Evolutionary conservation across 2,113 vertebrate genomes (phyloP), one percentile per base, ranked within the genome.

Genomic region (Cyphomyrus plagiostoma): DNA sequence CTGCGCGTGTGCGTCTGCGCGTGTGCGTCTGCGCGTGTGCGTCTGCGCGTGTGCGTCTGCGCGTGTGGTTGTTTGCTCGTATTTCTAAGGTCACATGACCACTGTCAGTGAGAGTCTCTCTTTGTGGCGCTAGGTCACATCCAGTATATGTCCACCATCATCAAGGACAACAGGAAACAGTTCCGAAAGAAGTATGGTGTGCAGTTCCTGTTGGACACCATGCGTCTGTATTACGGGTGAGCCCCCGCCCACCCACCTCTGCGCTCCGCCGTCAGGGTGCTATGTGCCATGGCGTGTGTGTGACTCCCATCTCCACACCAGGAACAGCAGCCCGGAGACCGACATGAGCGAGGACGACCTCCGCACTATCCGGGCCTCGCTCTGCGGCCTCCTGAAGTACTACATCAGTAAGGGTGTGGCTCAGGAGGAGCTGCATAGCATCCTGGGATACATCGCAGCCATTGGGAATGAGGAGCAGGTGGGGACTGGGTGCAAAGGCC

Each of bases 121-220:
- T 89, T 86, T 15, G 93, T 95, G 35, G 21, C 3, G 4, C 53
- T 92, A 99, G 98, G 98, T 92, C 98, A 99, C 85, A 98, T 99
- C 95, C 98, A 99, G 53, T 99, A 99, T 94, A 96, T 98, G 96
- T 98, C 98, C 83, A 99, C 98, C 1, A 95, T 99, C 93, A 97
- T 99, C 93, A 99, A 98, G 95, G 98, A 99, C 92, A 98, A 96
- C 94, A 96, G 98, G 93, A 99, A 99, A 93, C 96, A 97, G 91
- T 99, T 99, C 93, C 95, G 98, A 92, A 99, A 97, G 92, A 99
- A 97, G 92, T 98, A 97, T 0, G 98, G 98, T 10, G 98, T 99
- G 19, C 98, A 99, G 92, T 99, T 99, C 95, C 95, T 99, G 89
- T 92, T 99, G 87, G 98, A 99, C 94, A 97, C 96, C 1, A 92